These are phyloP conservation scores for Apis dorsata DNA, from an alignment of 1,140 invertebrate genomes.

Conservation along the genomic window DNA sequence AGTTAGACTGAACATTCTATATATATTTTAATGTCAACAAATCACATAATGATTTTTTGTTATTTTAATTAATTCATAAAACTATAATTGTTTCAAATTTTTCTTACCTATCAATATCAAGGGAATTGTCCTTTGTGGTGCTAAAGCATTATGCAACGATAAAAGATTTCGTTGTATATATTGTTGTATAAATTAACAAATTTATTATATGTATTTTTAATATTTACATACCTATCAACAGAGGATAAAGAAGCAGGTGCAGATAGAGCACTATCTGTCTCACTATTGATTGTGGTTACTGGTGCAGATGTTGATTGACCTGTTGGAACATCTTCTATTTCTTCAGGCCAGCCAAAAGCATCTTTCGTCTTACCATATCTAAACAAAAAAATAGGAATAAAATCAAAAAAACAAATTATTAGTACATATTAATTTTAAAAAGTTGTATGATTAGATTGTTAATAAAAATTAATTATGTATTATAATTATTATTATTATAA, in stretches of 20 bases:
- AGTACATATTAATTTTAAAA: no score
- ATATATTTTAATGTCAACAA: no score
- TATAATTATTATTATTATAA: not conserved
- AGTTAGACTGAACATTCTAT: no score
- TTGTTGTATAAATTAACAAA: not conserved
- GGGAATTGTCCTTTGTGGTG: slow-evolving; percentile 74
- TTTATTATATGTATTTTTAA: not conserved
- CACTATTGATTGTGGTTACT: slow-evolving; percentile 71
- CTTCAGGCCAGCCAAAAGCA: slow-evolving; percentile 97
- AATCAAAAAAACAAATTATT: not conserved
- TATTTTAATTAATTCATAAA: not conserved
- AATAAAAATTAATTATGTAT: not conserved
- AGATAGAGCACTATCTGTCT: slow-evolving; percentile 76
- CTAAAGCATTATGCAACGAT: slow-evolving; percentile 74
- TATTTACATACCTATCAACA: slow-evolving; percentile 80
- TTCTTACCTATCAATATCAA: slow-evolving; percentile 78
- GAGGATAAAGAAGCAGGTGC: slow-evolving; percentile 78
- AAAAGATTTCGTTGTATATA: slow-evolving; percentile 44
- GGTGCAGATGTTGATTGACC: slow-evolving; percentile 80
- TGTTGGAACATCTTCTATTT: slow-evolving; percentile 90
- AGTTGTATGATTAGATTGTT: not conserved
- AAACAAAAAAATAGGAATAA: slow-evolving; percentile 9
- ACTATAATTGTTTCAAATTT: not conserved
- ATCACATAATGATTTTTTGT: not conserved
- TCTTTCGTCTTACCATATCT: slow-evolving; percentile 97